Evolutionary conservation across 1,140 invertebrate species (phyloP), one percentile per base, ranked within the genome.

Genomic region (Pogonomyrmex barbatus): DNA sequence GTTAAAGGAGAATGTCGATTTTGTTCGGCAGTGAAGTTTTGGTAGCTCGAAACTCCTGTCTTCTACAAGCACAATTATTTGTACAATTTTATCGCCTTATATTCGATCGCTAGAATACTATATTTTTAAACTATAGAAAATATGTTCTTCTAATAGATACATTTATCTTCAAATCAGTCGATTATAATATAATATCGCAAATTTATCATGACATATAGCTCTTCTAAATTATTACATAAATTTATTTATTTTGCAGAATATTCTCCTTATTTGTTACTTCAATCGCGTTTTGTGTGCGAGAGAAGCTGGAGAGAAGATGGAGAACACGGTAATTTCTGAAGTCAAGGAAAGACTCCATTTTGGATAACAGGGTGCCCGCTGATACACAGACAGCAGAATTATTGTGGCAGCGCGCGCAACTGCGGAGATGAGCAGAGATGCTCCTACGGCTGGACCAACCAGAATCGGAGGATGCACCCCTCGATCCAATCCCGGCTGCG

Each of bases 381-480:
- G 77, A 76, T 56, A 36, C 47, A 68, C 42, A 42, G 71, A 70
- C 47, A 86, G 10, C 56, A 62, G 71, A 88, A 86, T 88, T 65
- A 91, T 90, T 39, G 83, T 8, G 84, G 52, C 47, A 81, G 83
- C 60, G 73, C 90, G 94, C 94, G 94, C 94, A 94, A 93, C 81
- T 92, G 92, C 94, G 91, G 93, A 87, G 94, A 95, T 95, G 94
- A 95, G 94, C 94, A 94, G 92, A 94, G 94, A 94, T 94, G 93
- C 84, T 93, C 88, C 86, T 30, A 47, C 17, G 33, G 36, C 45
- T 5, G 76, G 67, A 67, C 93, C 93, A 94, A 94, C 92, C 52
- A 70, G 54, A 14, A 67, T 50, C 47, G 68, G 63, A 86, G 85
- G 93, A 93, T 93, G 93, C 90, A 93, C 92, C 88, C 90, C 87